phyloP scores from a whole-genome alignment of 1,140 invertebrate genomes.

The Ceratina japonica region DNA sequence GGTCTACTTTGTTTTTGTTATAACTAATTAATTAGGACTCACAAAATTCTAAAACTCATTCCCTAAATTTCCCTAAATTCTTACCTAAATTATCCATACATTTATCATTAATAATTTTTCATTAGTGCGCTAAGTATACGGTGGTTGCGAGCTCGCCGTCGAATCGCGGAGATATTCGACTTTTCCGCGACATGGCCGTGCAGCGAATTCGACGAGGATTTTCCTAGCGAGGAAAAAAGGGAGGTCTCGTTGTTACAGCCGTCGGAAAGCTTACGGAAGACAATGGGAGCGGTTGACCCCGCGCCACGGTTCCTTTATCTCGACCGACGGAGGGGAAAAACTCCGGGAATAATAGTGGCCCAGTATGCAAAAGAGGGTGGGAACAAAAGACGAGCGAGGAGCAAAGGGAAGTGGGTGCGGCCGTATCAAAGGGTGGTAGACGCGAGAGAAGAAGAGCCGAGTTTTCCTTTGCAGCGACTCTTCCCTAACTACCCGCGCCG shows the following conservation, averaged over 20 bases:
- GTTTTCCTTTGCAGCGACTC: not conserved
- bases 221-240: not conserved
- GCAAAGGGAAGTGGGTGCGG: not conserved
- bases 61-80: too few relatives aligned
- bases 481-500: conserved; percentile 38
- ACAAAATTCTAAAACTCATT: too few relatives aligned
- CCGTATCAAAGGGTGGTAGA: not conserved
- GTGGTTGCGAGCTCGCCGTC: too few relatives aligned
- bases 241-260: not conserved
- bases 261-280: not conserved
- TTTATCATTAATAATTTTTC: too few relatives aligned
- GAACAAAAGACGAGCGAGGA: conserved; percentile 1
- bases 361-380: conserved; percentile 29
- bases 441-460: not conserved
- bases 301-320: conserved; percentile 28
- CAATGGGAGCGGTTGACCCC: conserved; percentile 44
- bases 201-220: too few relatives aligned
- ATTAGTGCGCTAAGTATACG: too few relatives aligned
- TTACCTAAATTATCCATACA: too few relatives aligned
- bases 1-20: too few relatives aligned
- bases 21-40: too few relatives aligned
- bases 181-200: too few relatives aligned
- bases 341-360: conserved; percentile 32
- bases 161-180: too few relatives aligned
- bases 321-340: not conserved